Base-by-base conservation (phyloP, 2,113 vertebrate species). In the Blennius ocellaris region DNA sequence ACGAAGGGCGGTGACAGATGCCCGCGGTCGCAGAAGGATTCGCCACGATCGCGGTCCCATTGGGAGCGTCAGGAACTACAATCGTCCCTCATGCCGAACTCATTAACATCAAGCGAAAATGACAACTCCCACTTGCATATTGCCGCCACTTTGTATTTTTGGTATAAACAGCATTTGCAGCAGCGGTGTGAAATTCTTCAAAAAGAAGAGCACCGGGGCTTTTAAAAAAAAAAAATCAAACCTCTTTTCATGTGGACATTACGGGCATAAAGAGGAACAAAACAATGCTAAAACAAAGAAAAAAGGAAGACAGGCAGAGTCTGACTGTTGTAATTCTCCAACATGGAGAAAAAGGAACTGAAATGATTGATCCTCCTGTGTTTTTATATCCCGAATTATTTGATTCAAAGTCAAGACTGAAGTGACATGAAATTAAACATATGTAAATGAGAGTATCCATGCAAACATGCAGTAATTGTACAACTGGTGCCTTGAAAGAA, bases 91-190 rank as follows among this genome's bases (percentile, higher is more conserved):
- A 74, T 61, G 30, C 54, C 47, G 11, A 78, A 81, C 30, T 50
- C 58, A 68, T 78, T 76, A 79, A 39, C 63, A 65, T 86, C 52
- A 76, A 71, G 87, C 82, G 69, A 68, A 84, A 71, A 83, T 50
- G 39, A 78, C 58, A 81, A 73, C 61, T 74, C 76, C 58, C 63
- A 63, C 58, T 59, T 56, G 74, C 6, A 30, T n/a, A 38, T 8
- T 37, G 71, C 44, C 74, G 50, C 55, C 54, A 58, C 71, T 77
- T 52, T 21, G 44, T 56, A 60, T 78, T 69, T 39, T 75, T 45
- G 40, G 37, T 38, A 63, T 38, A 57, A 74, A 65, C 40, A 38
- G 62, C 69, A 59, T 6, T 6, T 16, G 40, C 12, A 48, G 17
- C 49, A 50, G 38, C 21, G 49, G 60, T 37, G 10, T 17, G 14